A percentile compares a stretch with the other conserved stretches of the same genome.
phyloP scores from a whole-genome alignment of 2,888 invertebrate species.

The Coenonympha arcania region DNA sequence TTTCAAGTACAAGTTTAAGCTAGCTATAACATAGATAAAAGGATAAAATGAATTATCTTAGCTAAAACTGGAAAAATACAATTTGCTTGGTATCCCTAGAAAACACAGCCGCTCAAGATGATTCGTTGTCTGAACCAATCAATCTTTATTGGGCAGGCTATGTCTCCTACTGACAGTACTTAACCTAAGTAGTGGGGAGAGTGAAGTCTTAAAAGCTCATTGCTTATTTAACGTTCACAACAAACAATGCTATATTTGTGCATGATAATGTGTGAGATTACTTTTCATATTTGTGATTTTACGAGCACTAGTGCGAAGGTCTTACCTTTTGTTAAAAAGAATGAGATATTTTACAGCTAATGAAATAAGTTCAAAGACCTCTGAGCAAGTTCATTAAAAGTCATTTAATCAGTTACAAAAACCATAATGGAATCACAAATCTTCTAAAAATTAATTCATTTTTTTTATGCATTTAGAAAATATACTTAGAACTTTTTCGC shows the following conservation, averaged over 20 bases:
- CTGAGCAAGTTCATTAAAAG: background rate
- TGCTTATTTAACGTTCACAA: background rate
- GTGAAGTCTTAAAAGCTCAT: background rate
- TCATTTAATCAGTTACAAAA: no score
- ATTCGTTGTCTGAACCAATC: no score
- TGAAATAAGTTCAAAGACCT: background rate
- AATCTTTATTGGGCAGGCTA: no score
- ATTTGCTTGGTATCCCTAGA: no score
- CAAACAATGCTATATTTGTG: slow-evolving; percentile 1
- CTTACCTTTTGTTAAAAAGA: background rate
- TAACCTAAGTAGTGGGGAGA: background rate
- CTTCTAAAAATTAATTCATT: no score
- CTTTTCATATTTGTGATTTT: background rate
- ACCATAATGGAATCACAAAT: no score
- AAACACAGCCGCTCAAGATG: no score
- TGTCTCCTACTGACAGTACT: background rate
- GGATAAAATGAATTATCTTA: no score
- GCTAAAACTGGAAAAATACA: no score
- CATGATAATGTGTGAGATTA: slow-evolving; percentile 2
- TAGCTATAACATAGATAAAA: no score
- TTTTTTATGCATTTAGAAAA: no score
- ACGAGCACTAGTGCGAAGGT: background rate
- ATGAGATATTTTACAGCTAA: slow-evolving; percentile 4
- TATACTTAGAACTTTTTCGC: slow-evolving; percentile 59
- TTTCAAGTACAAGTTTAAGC: no score